Evolutionary conservation across 2,888 invertebrate species (phyloP).

Genomic region (Drosophila neotestacea): DNA sequence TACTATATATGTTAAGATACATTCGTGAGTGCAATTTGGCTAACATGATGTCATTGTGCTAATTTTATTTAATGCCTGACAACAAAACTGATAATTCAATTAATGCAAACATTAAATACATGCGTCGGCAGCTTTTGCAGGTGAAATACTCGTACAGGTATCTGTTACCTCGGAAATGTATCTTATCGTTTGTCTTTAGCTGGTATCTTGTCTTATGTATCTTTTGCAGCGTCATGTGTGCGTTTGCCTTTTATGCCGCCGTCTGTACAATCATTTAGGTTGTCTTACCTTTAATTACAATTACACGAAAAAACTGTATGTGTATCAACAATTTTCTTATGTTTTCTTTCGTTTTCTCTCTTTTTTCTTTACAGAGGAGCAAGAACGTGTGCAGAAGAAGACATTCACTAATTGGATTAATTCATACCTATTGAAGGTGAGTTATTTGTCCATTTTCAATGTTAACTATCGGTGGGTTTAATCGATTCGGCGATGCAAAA

Average conservation of each 20-base stretch:
- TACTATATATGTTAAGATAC: constrained; percentile 8
- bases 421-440: constrained; percentile 97
- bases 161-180: constrained; percentile 46
- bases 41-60: constrained; percentile 66
- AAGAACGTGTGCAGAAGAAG: constrained; percentile 99
- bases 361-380: constrained; percentile 93
- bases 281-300: constrained; percentile 61
- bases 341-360: constrained; percentile 37
- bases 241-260: constrained; percentile 37
- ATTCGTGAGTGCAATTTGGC: constrained; percentile 20
- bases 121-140: constrained; percentile 24
- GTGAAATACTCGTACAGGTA: constrained; percentile 23
- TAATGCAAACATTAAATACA: constrained; percentile 66
- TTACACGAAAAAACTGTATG: constrained; percentile 36
- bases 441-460: constrained; percentile 63
- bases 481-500: constrained; percentile 59
- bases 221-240: constrained; percentile 30
- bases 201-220: constrained; percentile 46
- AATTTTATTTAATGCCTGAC: constrained; percentile 29
- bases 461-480: constrained; percentile 22
- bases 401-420: constrained; percentile 99
- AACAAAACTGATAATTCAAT: constrained; percentile 73
- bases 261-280: constrained; percentile 19
- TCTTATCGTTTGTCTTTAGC: constrained; percentile 67
- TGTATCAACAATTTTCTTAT: constrained; percentile 46